Evolutionary conservation across 2,888 invertebrate species (phyloP), one percentile per base, ranked within the genome.

Genomic region (Synergus itoensis): DNA sequence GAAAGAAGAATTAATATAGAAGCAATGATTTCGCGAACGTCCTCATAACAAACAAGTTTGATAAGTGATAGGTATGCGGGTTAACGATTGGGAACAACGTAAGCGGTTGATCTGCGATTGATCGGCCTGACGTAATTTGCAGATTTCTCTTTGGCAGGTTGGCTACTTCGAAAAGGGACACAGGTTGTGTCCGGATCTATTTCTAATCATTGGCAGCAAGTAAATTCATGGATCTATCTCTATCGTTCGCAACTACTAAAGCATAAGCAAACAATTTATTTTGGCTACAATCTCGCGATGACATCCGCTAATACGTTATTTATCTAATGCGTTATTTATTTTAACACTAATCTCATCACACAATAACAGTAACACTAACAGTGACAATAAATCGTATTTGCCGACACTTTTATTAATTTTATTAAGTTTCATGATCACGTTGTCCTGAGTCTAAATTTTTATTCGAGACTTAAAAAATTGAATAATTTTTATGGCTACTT

Each of bases 161-260:
- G 77, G 53, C 77, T 81, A 80, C 76, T 81, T 81, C 78, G 77
- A 81, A 81, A 81, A 81, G 78, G 81, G 75, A 81, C 78, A 77
- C 81, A 78, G 78, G 77, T 79, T 78, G 77, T 78, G 79, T 78
- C 81, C 63, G 78, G 62, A 67, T 80, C 78, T 81, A 81, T 81
- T 81, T 81, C 53, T 43, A 69, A 48, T 48, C 69, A 64, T 73
- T 78, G 69, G 78, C 69, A 81, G 60, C 53, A 57, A 64, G 57
- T 73, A 18, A 79, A 79, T 79, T 81, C 69, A 36, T 45, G 67
- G 12, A 67, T 67, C 67, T 69, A 69, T 16, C 69, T 48, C 67
- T 69, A 48, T 53, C 48, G 7, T 36, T 28, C 28, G 45, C 14
- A 67, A 60, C 60, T 60, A 21, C 18, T 41, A 60, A 21, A 60